Base-by-base conservation (phyloP, 2,113 vertebrate genomes). In the Trematocara macrostoma region DNA sequence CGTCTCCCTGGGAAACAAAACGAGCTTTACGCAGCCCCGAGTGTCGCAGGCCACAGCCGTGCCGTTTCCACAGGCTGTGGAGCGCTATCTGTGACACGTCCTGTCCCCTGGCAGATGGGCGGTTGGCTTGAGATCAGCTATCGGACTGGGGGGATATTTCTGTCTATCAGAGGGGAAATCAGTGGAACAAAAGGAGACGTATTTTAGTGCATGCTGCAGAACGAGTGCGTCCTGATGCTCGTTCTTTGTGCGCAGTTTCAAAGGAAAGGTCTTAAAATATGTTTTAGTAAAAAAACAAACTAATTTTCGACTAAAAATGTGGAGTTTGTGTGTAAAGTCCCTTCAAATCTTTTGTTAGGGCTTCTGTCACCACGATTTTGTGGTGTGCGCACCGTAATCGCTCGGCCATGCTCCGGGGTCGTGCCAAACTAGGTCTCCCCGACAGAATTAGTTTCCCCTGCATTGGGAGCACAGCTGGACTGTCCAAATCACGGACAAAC, bases 81-180 rank as follows among this genome's bases (percentile, higher is more conserved):
- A 23, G 69, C 26, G 29, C 29, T 31, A 31, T 31, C 29, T 31
- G 29, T 31, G 29, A 31, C 29, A 6, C 29, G 5, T 64, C 59
- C 78, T 38, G 84, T 79, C 53, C 76, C 34, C 67, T 7, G 83
- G 83, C 87, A 86, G 91, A 85, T 90, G 85, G 83, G 47, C 57
- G 53, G 52, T 40, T 88, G 85, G 86, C 84, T 78, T 64, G 31
- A 83, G 55, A 26, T 84, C 9, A 6, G 47, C 78, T 40, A 4
- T 26, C n/a, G 11, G 10, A 52, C 87, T 79, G 59, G 16, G 53
- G 87, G 23, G 14, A 49, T 40, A 79, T 91, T 84, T 87, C 26
- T 59, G 5, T 85, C 49, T 29, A 9, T 84, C 34, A 71, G 69
- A 59, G 69, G 55, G 69, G 42, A 11, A 15, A 47, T 47, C 42